Evolutionary conservation across 2,888 invertebrate genomes (phyloP), one percentile per base, ranked within the genome.

Genomic region (Microdon myrmicae): DNA sequence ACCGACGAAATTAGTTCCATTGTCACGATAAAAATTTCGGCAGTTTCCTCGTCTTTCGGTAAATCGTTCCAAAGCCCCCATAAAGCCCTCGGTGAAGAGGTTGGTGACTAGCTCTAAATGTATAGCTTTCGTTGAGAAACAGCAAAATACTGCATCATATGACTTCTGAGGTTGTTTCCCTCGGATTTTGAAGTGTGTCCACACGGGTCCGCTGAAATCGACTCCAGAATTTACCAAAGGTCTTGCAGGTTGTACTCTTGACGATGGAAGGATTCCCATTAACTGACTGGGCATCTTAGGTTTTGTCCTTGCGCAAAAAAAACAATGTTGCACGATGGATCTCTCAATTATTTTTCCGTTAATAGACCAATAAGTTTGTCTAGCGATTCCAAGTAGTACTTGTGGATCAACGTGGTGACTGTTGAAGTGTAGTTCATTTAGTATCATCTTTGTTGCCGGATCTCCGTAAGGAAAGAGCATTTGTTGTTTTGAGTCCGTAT

Each of bases 1-100:
- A n/a, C n/a, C n/a, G n/a, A 66, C 47, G 25, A 68, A 68, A 7
- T 61, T 64, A 1, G 68, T 67, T 4, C 56, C 68, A 29, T 66
- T 66, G 12, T 67, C 61, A 13, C 53, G 67, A 25, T 59, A 68
- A 5, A 67, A 23, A 5, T 45, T 19, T 5, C 32, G 16, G n/a
- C 54, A 59, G 4, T 37, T 16, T 6, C 61, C 61, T 32, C 66
- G 35, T 3, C 67, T 25, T 6, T 29, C 25, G 4, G 53, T 19
- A 8, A 68, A 69, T 28, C 59, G 25, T 32, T 48, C 45, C 10
- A 64, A 22, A 16, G 43, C 41, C 5, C 44, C 53, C 17, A 69
- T 20, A 26, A 69, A 68, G n/a, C 35, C 26, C n/a, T 60, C 34
- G 4, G 60, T 53, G 4, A 60, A 47, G 25, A 69, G 41, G 19